Evolutionary conservation across 1,140 invertebrate genomes (phyloP), one percentile per base, ranked within the genome.

Genomic region (Diabrotica virgifera): DNA sequence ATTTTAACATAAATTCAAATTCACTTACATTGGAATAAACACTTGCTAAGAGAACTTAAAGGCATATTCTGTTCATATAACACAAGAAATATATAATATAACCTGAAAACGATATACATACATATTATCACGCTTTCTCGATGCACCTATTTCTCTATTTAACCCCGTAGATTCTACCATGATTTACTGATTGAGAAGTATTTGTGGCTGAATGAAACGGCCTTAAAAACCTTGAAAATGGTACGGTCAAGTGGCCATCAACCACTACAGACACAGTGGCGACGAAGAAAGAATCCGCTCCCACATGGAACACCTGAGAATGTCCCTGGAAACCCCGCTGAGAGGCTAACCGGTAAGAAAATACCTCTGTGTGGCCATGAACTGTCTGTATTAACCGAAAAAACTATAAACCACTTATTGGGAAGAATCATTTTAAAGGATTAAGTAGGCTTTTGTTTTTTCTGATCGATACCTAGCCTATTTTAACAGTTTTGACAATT

Each of bases 221-320:
- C 24, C 55, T 57, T 57, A 57, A 36, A 37, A 57, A 40, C 55
- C 55, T 57, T 57, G 55, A 57, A 57, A 57, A 57, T 36, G 55
- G 55, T 57, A 57, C 55, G 59, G 59, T 60, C 59, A 60, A 60
- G 40, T 60, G 55, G 55, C 50, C 46, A 60, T 10, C 59, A 52
- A 40, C 59, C 59, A 60, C 59, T 50, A 50, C 50, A 60, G 59
- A 60, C 59, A 52, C 38, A 52, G 40, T 60, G 59, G 59, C 59
- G 59, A 60, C 59, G 14, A 50, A 51, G 40, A 60, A 57, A 36
- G 55, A 57, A 57, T 57, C 55, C 36, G 59, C 59, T 52, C 50
- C 50, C 46, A 60, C 59, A 51, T 13, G 59, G 24, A 60, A 57
- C 59, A 60, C 59, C 59, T 60, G 59, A 60, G 59, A 60, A 60